A percentile compares a stretch with the other conserved stretches of the same genome.
phyloP scores from a whole-genome alignment of 2,888 invertebrate species.

The Clusia tigrina region DNA sequence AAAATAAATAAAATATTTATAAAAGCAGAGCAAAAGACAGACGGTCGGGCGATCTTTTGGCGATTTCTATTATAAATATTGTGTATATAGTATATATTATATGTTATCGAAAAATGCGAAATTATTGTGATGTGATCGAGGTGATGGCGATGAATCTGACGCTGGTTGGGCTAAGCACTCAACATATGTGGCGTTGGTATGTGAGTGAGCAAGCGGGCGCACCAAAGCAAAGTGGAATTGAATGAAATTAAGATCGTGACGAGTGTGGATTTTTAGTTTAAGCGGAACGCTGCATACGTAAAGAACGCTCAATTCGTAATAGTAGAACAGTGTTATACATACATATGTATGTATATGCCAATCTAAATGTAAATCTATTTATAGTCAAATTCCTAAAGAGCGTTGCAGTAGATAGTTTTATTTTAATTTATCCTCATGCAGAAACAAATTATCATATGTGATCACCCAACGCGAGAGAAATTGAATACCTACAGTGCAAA shows the following conservation, averaged over 20 bases:
- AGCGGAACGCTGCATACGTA: constrained; percentile 23
- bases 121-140: background rate
- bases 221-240: constrained; percentile 11
- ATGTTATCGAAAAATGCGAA: constrained; percentile 7
- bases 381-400: background rate
- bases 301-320: background rate
- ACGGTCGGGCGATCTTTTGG: background rate
- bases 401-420: background rate
- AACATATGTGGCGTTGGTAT: background rate
- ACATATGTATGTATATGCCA: background rate
- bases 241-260: constrained; percentile 26
- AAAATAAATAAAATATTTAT: constrained; percentile 14
- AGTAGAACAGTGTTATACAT: background rate
- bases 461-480: constrained; percentile 1
- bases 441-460: background rate
- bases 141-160: no score
- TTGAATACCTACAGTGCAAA: no score
- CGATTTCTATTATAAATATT: constrained; percentile 6
- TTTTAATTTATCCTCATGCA: no score
- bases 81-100: no score
- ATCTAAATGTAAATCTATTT: background rate
- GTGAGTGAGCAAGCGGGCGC: background rate
- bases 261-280: constrained; percentile 25
- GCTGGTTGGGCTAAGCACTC: constrained; percentile 7
- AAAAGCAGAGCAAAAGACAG: background rate